A percentile compares a stretch with the other conserved stretches of the same genome.
Conservation (phyloP, 2,113 vertebrate genomes). For the Nesogale talazaci region DNA sequence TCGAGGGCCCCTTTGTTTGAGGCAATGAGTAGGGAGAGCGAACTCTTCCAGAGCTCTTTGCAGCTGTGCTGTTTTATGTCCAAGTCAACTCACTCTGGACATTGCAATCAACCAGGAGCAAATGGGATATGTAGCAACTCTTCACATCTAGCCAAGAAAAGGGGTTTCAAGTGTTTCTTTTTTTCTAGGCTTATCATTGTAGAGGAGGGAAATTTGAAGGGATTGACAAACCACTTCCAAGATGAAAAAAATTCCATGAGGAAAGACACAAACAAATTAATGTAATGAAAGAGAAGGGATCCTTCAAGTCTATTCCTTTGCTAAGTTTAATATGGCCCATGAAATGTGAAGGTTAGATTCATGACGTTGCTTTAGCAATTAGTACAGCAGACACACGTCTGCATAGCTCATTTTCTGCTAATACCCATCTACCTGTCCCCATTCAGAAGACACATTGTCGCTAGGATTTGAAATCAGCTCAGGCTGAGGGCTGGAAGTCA, state of each 20-base stretch:
- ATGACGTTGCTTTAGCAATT: constrained; percentile 12
- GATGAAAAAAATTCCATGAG: constrained; percentile 54
- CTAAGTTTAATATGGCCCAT: constrained; percentile 6
- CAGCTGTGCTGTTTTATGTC: constrained; percentile 74
- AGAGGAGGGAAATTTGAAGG: constrained; percentile 59
- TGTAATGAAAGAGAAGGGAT: not conserved
- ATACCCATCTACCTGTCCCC: not conserved
- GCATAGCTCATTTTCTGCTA: constrained; percentile 28
- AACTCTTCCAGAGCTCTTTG: constrained; percentile 47
- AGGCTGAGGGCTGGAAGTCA: not conserved
- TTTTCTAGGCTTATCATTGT: constrained; percentile 66
- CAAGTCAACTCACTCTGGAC: constrained; percentile 73
- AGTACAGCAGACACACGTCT: not conserved
- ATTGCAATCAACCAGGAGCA: constrained; percentile 66
- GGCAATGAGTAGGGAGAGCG: not conserved
- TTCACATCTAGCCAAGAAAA: constrained; percentile 69
- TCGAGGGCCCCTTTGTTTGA: not conserved
- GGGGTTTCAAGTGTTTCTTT: constrained; percentile 52
- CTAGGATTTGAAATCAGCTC: not conserved
- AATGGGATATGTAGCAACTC: constrained; percentile 47
- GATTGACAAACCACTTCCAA: constrained; percentile 60
- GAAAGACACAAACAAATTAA: constrained; percentile 20
- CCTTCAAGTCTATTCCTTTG: not conserved
- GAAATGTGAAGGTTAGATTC: constrained; percentile 17
- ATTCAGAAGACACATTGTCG: not conserved